Conservation (phyloP, 2,888 invertebrate genomes). For the Tetrapedia diversipes region DNA sequence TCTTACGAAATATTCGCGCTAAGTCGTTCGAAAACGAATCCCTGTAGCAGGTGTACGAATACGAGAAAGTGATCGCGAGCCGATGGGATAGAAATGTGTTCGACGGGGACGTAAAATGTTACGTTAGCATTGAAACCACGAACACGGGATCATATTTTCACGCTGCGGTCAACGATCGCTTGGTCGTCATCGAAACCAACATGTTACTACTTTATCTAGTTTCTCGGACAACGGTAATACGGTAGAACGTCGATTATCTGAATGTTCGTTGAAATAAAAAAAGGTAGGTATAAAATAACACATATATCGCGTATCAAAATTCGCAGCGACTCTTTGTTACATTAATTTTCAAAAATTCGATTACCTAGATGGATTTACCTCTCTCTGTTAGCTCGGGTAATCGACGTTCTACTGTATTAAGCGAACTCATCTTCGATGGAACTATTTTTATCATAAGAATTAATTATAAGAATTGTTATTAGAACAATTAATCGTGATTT, state of each 20-base stretch:
- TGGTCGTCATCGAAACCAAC: conserved; percentile 10
- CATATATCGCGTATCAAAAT: no score
- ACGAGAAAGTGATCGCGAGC: conserved; percentile 15
- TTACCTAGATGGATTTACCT: no score
- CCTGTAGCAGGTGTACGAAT: not conserved
- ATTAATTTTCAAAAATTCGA: no score
- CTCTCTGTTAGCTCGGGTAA: no score
- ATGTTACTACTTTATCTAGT: not conserved
- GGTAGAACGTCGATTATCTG: no score
- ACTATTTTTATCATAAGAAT: not conserved
- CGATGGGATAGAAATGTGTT: not conserved
- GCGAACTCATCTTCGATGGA: not conserved
- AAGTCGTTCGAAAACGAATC: not conserved
- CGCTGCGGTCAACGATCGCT: conserved; percentile 37
- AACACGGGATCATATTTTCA: conserved; percentile 47
- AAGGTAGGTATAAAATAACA: no score
- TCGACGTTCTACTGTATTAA: no score
- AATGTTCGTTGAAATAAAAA: no score
- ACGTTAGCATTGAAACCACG: conserved; percentile 43
- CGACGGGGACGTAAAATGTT: conserved; percentile 3
- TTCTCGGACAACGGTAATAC: not conserved
- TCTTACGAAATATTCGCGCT: not conserved
- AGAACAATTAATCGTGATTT: no score
- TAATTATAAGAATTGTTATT: no score
- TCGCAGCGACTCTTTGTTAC: no score